Base-by-base conservation (phyloP, 2,797 vertebrate species). In the Nyctibius grandis region DNA sequence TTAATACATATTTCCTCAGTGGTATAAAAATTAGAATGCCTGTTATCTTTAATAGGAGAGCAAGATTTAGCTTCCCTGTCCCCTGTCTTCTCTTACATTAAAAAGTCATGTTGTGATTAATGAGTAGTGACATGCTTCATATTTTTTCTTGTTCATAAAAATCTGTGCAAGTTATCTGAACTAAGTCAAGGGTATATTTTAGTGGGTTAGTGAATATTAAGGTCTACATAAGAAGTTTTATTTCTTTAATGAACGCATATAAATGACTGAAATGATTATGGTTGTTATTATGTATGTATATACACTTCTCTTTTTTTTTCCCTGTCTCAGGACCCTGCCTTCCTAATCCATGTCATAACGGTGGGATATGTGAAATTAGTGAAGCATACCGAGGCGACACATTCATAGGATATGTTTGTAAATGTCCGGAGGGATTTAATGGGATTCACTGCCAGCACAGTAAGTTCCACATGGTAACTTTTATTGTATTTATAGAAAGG, bases 391-490 rank as follows among this genome's bases (percentile, higher is more conserved):
- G 99, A 89, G 99, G 99, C 0, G 99, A 99, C 96, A 99, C 99
- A 10, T 99, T 99, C 97, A 99, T 99, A 75, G 99, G 99, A 93
- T 99, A 99, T 13, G 95, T 99, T 93, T 99, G 99, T 97, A 99
- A 99, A 97, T 99, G 99, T 97, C 98, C 98, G 34, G 96, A 96
- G 53, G 99, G 99, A 94, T 99, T 99, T 97, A 99, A 98, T 90
- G 99, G 99, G 91, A 98, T 99, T 96, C 99, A 99, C 98, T 99
- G 99, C 97, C 99, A 99, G 93, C 99, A 99, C 98, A 99, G 99
- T 99, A 98, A 99, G 99, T 98, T 96, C 77, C 82, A 79, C 50
- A 17, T 60, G 56, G 48, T 73, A 93, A 91, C 60, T 77, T 94
- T 86, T 60, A 91, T 82, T 90, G 28, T 76, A 36, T 91, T 92